phyloP scores from a whole-genome alignment of 2,888 invertebrate species.

The Rhopalosiphum nymphaeae region DNA sequence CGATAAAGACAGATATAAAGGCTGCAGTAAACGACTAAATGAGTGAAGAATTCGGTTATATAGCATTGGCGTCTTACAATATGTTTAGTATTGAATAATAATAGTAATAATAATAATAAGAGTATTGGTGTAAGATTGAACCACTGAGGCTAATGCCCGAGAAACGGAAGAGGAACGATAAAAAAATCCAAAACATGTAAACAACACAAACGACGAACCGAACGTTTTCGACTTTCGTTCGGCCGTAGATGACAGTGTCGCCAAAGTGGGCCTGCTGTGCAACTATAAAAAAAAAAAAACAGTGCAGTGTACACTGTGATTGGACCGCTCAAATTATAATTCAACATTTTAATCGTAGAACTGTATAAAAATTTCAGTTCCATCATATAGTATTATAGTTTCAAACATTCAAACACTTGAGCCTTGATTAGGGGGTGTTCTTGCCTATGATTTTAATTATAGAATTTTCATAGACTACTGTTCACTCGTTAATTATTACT shows the following conservation, averaged over 20 bases:
- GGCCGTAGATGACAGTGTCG: conserved; percentile 20
- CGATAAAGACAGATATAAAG: neutral
- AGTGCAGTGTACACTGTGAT: neutral
- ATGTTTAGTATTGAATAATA: neutral
- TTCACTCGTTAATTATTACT: neutral
- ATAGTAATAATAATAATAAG: conserved; percentile 10
- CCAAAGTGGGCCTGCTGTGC: neutral
- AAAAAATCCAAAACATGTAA: conserved; percentile 51
- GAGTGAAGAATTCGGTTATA: neutral
- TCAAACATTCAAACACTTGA: no score
- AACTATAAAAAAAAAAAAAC: neutral
- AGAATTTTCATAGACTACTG: no score
- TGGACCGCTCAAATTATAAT: neutral
- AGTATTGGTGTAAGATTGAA: neutral
- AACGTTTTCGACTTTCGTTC: conserved; percentile 38
- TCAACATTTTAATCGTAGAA: neutral
- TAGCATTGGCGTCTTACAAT: neutral
- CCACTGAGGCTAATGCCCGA: no score
- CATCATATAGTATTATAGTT: no score
- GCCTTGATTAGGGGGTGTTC: no score
- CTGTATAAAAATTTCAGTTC: no score
- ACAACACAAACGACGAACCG: conserved; percentile 30
- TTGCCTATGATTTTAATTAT: no score
- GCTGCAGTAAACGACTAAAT: neutral
- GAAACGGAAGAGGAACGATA: conserved; percentile 65